Conservation (phyloP, 2,797 vertebrate species). For the Schizopygopsis malacanthus region DNA sequence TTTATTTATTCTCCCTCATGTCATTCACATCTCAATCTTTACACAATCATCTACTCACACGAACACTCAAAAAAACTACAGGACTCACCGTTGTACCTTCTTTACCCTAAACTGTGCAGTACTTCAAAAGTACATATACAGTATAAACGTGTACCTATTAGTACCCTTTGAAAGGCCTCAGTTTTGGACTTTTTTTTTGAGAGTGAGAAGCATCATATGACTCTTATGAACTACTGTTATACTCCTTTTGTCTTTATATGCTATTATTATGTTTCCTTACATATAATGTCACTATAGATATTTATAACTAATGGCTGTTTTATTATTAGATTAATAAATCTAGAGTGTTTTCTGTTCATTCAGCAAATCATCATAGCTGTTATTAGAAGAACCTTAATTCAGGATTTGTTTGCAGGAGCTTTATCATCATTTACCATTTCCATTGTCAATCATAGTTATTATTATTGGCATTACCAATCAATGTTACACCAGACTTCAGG, state of each 20-base stretch:
- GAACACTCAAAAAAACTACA: neutral
- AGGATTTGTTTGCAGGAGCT: neutral
- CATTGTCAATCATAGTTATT: neutral
- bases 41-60: neutral
- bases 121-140: too few species aligned
- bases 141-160: too few species aligned
- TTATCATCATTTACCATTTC: neutral
- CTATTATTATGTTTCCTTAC: neutral
- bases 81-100: neutral
- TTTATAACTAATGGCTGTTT: neutral
- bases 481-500: neutral
- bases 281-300: neutral
- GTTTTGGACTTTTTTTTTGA: neutral
- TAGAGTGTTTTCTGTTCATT: neutral
- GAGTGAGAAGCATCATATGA: too few species aligned
- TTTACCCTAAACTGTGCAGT: neutral
- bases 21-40: neutral
- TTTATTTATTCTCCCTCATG: constrained; percentile 1
- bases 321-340: too few species aligned
- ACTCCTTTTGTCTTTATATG: neutral
- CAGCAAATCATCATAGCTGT: neutral
- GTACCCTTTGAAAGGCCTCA: neutral
- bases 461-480: neutral
- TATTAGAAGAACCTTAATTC: neutral
- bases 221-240: neutral